Percentiles rank a stretch among this genome's conserved stretches.
Conservation (phyloP, 2,797 vertebrate species). For the Sebastes oblongus region DNA sequence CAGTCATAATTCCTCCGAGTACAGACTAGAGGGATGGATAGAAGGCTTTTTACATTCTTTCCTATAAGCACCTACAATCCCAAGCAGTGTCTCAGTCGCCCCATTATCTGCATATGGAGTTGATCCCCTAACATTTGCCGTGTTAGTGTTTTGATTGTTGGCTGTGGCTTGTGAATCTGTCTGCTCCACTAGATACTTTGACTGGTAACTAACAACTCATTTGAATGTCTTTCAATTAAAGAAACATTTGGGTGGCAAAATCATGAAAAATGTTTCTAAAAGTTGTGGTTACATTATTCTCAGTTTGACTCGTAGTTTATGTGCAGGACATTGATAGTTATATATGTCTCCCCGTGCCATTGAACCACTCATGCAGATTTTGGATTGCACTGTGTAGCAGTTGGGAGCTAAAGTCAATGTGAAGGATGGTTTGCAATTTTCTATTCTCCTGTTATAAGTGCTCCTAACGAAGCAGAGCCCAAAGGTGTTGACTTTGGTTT, state of each 20-base stretch:
- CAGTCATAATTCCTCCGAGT: slow-evolving; percentile 33
- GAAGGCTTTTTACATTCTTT: slow-evolving; percentile 30
- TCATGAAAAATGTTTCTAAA: background rate
- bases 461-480: no score
- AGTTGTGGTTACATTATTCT: background rate
- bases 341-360: background rate
- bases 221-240: background rate
- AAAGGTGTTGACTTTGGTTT: background rate
- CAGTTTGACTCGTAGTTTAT: background rate
- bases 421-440: background rate
- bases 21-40: background rate
- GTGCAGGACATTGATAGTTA: background rate
- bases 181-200: background rate
- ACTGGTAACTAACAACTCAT: background rate
- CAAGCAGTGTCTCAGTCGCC: background rate
- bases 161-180: background rate
- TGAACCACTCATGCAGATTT: background rate
- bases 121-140: background rate
- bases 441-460: background rate
- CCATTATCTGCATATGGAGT: background rate
- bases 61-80: background rate
- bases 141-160: background rate
- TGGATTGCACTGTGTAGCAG: background rate
- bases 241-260: background rate
- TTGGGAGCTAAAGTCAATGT: background rate